Evolutionary conservation across 2,888 invertebrate genomes (phyloP).

Genomic region (Melanotus villosus): DNA sequence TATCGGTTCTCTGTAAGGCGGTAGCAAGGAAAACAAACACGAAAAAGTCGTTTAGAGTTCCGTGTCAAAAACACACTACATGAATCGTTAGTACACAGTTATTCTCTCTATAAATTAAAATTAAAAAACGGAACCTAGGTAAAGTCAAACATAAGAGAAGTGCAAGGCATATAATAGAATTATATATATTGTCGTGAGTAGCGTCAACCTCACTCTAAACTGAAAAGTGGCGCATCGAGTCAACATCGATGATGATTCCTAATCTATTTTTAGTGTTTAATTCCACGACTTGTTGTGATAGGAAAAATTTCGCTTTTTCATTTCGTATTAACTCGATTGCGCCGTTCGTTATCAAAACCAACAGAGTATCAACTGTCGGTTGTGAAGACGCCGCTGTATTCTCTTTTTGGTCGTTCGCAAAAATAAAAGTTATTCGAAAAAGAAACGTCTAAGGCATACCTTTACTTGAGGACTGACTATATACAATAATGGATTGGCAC

Average conservation of each 20-base stretch:
- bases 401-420: neutral
- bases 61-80: slow-evolving; percentile 42
- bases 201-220: slow-evolving; percentile 39
- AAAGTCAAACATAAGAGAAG: slow-evolving; percentile 64
- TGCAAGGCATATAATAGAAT: slow-evolving; percentile 56
- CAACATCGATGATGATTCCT: slow-evolving; percentile 14
- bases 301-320: neutral
- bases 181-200: slow-evolving; percentile 28
- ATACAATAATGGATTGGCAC: slow-evolving; percentile 95
- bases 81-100: slow-evolving; percentile 39
- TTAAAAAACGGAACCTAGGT: slow-evolving; percentile 60
- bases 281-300: slow-evolving; percentile 22
- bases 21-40: slow-evolving; percentile 65
- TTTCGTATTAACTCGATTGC: slow-evolving; percentile 23
- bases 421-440: neutral
- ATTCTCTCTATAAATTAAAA: slow-evolving; percentile 39
- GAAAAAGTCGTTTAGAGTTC: slow-evolving; percentile 54
- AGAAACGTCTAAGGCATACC: slow-evolving; percentile 79
- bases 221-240: slow-evolving; percentile 37
- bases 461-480: slow-evolving; percentile 97
- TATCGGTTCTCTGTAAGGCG: slow-evolving; percentile 68
- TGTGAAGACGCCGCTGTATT: slow-evolving; percentile 5
- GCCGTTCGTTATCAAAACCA: slow-evolving; percentile 29
- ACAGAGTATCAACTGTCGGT: slow-evolving; percentile 46
- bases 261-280: slow-evolving; percentile 26